A percentile compares a stretch with the other conserved stretches of the same genome.
Evolutionary conservation across 1,140 invertebrate species (phyloP).

Genomic region (Drosophila parabipectinata): DNA sequence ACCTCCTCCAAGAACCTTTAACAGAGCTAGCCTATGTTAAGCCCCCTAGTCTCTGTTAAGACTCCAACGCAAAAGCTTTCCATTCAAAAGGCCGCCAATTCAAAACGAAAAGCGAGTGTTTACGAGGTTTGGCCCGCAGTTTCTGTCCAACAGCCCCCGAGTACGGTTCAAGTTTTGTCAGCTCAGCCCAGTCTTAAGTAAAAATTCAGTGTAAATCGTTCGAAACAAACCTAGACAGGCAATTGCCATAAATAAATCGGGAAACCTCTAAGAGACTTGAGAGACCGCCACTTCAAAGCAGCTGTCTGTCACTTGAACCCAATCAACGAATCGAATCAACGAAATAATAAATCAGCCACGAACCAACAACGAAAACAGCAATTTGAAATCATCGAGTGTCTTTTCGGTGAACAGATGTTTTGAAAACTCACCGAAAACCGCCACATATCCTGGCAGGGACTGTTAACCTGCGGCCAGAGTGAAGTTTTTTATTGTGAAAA

Average conservation of each 20-base stretch:
- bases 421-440: conserved; percentile 44
- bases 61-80: conserved; percentile 25
- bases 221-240: conserved; percentile 3
- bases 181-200: background rate
- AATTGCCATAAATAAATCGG: conserved; percentile 12
- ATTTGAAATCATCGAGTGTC: conserved; percentile 10
- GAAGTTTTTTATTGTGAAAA: conserved; percentile 71
- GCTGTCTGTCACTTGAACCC: conserved; percentile 68
- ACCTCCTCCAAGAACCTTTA: background rate
- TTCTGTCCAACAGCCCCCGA: conserved; percentile 66
- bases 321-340: conserved; percentile 69
- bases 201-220: conserved; percentile 11
- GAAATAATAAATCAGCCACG: conserved; percentile 54
- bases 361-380: conserved; percentile 24
- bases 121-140: conserved; percentile 47
- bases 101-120: conserved; percentile 65
- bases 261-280: conserved; percentile 42
- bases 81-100: conserved; percentile 18
- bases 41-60: conserved; percentile 12
- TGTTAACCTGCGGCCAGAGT: conserved; percentile 49
- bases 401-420: conserved; percentile 61
- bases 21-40: conserved; percentile 19
- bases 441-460: conserved; percentile 54
- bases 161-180: conserved; percentile 46
- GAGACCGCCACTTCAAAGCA: conserved; percentile 27